Evolutionary conservation across 2,888 invertebrate genomes (phyloP).

Genomic region (Drosophila demipolita): DNA sequence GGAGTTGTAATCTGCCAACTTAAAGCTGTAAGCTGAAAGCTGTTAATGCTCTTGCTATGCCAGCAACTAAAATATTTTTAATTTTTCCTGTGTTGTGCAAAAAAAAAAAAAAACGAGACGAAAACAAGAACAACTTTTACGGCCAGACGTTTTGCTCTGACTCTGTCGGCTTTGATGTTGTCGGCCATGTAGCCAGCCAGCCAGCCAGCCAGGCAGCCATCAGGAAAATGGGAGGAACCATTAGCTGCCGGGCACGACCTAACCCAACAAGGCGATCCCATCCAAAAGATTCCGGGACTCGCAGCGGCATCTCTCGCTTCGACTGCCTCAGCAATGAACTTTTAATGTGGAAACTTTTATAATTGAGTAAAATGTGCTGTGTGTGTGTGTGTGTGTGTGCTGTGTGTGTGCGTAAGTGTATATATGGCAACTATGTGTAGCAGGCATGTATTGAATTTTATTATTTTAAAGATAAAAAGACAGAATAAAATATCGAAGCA

Average conservation of each 20-base stretch:
- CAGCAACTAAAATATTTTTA: constrained; percentile 47
- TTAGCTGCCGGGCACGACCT: constrained; percentile 61
- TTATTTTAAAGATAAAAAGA: constrained; percentile 70
- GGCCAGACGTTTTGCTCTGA: constrained; percentile 68
- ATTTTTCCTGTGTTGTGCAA: constrained; percentile 58
- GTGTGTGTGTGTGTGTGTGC: neutral
- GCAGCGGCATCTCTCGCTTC: constrained; percentile 44
- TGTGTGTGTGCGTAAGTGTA: constrained; percentile 23
- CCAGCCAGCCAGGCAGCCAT: neutral
- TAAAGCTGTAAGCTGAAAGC: neutral
- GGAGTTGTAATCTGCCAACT: neutral
- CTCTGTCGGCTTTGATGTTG: constrained; percentile 70
- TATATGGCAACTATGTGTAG: constrained; percentile 36
- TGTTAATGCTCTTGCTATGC: constrained; percentile 10
- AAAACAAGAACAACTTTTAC: constrained; percentile 49
- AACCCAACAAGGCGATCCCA: constrained; percentile 57
- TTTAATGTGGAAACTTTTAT: constrained; percentile 83
- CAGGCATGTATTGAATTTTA: constrained; percentile 72
- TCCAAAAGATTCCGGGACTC: constrained; percentile 35
- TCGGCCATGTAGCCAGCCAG: constrained; percentile 27
- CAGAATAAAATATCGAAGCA: constrained; percentile 42
- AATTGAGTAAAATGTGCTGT: constrained; percentile 80
- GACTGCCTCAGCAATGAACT: constrained; percentile 72
- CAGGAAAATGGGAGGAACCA: constrained; percentile 2
- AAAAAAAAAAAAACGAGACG: constrained; percentile 26